These are phyloP conservation scores for Acipenser ruthenus DNA, from an alignment of 2,797 vertebrate species.

Conservation along the genomic window DNA sequence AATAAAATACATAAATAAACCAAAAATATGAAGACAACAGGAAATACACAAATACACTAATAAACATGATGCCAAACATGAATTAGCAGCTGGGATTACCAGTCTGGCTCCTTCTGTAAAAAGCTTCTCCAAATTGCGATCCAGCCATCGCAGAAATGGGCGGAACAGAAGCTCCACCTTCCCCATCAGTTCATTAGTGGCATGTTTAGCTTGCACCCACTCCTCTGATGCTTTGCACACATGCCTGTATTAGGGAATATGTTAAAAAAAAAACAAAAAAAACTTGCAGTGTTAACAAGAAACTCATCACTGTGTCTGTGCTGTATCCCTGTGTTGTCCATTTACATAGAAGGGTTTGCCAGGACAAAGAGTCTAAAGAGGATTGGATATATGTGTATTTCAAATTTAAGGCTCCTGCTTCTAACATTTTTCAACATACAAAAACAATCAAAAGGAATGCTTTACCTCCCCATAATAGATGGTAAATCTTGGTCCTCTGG, in stretches of 20 bases:
- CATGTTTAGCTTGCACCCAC: constrained; percentile 71
- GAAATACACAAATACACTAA: too few relatives aligned
- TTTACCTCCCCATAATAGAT: constrained; percentile 62
- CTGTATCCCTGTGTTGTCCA: too few relatives aligned
- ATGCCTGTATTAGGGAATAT: constrained; percentile 40
- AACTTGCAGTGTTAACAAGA: not conserved
- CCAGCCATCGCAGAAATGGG: constrained; percentile 69
- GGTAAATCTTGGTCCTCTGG: constrained; percentile 68
- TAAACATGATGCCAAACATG: not conserved
- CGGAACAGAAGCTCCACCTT: constrained; percentile 69
- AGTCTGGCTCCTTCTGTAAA: constrained; percentile 69
- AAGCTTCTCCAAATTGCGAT: constrained; percentile 71
- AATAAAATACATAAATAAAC: not conserved
- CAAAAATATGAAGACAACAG: too few relatives aligned
- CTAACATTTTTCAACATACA: too few relatives aligned
- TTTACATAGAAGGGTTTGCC: too few relatives aligned
- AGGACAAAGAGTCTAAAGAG: too few relatives aligned
- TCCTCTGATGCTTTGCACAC: constrained; percentile 54
- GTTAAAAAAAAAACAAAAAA: not conserved
- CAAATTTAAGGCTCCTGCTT: too few relatives aligned
- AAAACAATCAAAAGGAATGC: not conserved
- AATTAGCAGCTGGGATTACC: constrained; percentile 38
- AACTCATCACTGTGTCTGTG: too few relatives aligned
- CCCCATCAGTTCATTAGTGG: constrained; percentile 66
- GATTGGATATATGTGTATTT: too few relatives aligned